Evolutionary conservation across 1,140 invertebrate species (phyloP), one percentile per base, ranked within the genome.

Genomic region (Bicyclus anynana): DNA sequence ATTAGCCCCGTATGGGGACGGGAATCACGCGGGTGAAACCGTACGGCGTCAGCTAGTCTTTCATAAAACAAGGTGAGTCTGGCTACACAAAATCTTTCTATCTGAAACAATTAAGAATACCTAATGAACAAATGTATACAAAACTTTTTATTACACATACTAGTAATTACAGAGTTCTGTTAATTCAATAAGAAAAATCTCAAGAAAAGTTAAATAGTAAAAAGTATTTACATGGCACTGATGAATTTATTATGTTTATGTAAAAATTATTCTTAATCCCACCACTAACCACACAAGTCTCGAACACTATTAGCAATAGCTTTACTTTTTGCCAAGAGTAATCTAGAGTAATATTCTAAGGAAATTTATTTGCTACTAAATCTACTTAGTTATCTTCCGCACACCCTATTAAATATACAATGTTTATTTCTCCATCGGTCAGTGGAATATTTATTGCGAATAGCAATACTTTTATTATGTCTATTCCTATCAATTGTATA

Each of bases 401-500:
- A 29, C 37, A 59, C 37, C 51, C 59, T 59, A 66, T 66, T 59
- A 61, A 69, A 66, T 61, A 56, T 49, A 60, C 59, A 53, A 61
- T 62, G 59, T 67, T 63, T 69, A 63, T 64, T 67, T 64, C 60
- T 64, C 53, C 58, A 64, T 64, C 57, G 52, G 53, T 50, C 44
- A 49, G 55, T 50, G 44, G 33, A 33, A 59, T 63, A 62, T 63
- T 66, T 66, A 67, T 69, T 55, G 53, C 48, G 53, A 63, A 63
- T 65, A 58, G 56, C 67, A 56, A 69, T 74, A 72, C 59, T 73
- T 80, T 81, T 83, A 83, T 47, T 20, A 27, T 13, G 21, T 47
- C 14, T 47, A 47, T 78, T 68, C 67, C 53, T 21, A 55, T 64
- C 54, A 33, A 46, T 61, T 58, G 53, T 59, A 26, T 61, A 59